phyloP scores from a whole-genome alignment of 2,888 invertebrate genomes.

The Apotomis betuletana region DNA sequence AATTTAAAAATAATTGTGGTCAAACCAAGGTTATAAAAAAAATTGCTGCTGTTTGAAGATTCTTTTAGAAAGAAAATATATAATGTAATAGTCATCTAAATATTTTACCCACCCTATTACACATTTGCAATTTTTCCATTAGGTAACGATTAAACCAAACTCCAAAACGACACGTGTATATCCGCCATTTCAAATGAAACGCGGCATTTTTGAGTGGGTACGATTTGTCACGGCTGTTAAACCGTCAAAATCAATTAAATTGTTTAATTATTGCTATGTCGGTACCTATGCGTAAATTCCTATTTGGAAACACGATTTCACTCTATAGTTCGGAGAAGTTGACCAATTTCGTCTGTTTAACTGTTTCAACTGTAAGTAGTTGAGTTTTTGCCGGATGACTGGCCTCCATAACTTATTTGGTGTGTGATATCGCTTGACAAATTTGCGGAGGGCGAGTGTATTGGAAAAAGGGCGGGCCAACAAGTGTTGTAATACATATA shows the following conservation, averaged over 20 bases:
- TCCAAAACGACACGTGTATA: no score
- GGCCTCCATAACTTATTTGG: conserved; percentile 31
- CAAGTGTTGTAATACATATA: not conserved
- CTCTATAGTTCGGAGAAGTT: not conserved
- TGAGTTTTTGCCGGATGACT: conserved; percentile 18
- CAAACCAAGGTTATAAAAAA: no score
- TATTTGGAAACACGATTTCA: not conserved
- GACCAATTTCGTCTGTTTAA: not conserved
- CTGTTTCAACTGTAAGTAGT: not conserved
- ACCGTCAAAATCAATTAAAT: not conserved
- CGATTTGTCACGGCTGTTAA: not conserved
- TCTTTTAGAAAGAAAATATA: not conserved
- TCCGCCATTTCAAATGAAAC: no score
- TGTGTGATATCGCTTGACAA: conserved; percentile 16
- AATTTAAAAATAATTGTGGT: no score
- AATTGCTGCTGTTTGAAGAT: no score
- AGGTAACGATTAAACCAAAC: no score
- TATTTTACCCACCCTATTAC: no score
- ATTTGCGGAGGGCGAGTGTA: conserved; percentile 3
- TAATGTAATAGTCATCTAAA: not conserved
- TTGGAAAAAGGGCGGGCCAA: conserved; percentile 6
- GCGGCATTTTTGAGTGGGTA: not conserved
- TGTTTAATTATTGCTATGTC: not conserved
- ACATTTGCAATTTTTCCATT: no score
- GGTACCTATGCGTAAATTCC: no score